Evolutionary conservation across 2,113 vertebrate species (phyloP).

Genomic region (Perca fluviatilis): DNA sequence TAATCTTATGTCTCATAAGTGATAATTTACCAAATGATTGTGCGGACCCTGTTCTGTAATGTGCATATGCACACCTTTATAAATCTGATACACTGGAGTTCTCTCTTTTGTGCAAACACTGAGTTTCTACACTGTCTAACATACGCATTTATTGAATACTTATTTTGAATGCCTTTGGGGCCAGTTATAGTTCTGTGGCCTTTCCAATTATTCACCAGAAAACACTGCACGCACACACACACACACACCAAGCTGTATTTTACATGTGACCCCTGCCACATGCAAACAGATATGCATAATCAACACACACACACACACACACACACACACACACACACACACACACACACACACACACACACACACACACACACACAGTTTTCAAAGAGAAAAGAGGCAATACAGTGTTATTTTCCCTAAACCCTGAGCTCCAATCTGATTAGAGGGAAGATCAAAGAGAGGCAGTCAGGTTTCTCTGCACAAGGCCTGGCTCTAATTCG

Average conservation of each 20-base stretch:
- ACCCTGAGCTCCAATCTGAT: conserved; percentile 57
- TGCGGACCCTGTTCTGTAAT: no score
- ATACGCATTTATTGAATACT: background rate
- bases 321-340: background rate
- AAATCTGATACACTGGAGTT: background rate
- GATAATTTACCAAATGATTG: background rate
- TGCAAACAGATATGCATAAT: conserved; percentile 33
- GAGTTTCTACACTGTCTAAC: background rate
- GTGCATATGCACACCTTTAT: background rate
- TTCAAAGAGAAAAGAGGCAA: conserved; percentile 36
- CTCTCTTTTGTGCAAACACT: background rate
- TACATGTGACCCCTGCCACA: background rate
- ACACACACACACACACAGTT: background rate
- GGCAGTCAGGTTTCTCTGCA: conserved; percentile 37
- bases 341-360: background rate
- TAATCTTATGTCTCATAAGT: no score
- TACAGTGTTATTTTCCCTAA: conserved; percentile 40
- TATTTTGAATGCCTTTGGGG: background rate
- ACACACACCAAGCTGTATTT: background rate
- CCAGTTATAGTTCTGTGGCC: background rate
- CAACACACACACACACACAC: background rate
- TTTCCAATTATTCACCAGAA: conserved; percentile 4
- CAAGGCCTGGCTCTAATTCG: conserved; percentile 40
- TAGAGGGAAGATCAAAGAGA: conserved; percentile 58
- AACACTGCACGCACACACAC: conserved; percentile 9